Base-by-base conservation (phyloP, 1,140 invertebrate genomes). In the Drosophila bipectinata region DNA sequence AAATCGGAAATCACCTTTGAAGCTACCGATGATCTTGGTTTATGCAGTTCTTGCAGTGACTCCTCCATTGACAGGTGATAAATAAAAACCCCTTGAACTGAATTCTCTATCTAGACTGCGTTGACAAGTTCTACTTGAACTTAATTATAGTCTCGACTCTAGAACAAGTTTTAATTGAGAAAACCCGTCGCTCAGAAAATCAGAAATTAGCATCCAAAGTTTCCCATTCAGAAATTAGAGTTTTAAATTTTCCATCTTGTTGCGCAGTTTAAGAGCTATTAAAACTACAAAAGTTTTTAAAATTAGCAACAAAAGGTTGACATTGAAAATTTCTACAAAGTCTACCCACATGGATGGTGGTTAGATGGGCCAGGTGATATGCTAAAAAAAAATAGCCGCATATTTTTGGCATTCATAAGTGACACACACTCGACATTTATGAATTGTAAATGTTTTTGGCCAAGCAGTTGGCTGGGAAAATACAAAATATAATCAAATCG, bases 101-200 rank as follows among this genome's bases (percentile, higher is more conserved):
- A 64, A 68, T 82, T 75, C 61, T 88, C 62, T 3, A 37, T 10
- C 8, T 41, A 75, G 39, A 48, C 61, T 63, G 26, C 32, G 32
- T 49, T 71, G 76, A 76, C 71, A 55, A 39, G 75, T 83, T 87
- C 67, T 76, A 79, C 63, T 79, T 88, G 59, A 76, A 49, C 55
- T 7, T 41, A 66, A 41, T 82, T 83, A 39, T 60, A 66, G 57
- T 66, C 26, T 28, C 5, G 26, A 7, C 6, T 28, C 26, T 28
- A 15, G 61, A 68, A 61, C 77, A 8, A 64, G 79, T 80, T 76
- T 85, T 57, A 10, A 62, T 57, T 73, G 61, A 48, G 56, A 4
- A 48, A 39, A 56, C 32, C 1, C 37, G 49, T 45, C 34, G 30
- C 15, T 28, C 51, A n/a, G 9, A 32, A 44, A 24, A 34, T 21